Base-by-base conservation (phyloP, 1,140 invertebrate genomes). In the Heliconius melpomene region DNA sequence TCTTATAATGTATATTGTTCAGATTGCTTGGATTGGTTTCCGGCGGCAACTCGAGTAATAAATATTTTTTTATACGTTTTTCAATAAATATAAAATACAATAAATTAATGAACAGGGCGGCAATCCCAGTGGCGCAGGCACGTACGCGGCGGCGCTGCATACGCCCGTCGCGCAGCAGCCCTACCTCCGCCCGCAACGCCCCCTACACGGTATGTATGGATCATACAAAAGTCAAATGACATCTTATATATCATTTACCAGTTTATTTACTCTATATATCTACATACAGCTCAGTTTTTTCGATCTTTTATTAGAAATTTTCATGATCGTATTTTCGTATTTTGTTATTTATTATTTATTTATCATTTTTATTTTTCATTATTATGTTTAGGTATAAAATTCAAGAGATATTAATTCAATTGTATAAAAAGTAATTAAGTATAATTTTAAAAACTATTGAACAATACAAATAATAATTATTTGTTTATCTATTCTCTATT, bases 161-260 rank as follows among this genome's bases (percentile, higher is more conserved):
- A 94, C 95, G 85, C 93, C 95, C 72, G 89, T 94, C 80, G 87
- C 94, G 79, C 90, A 91, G 79, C 93, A 92, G 85, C 86, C 91
- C 74, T 91, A 92, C 89, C 94, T 85, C 81, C 91, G 93, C 73
- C 85, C 89, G 82, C 93, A 91, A 83, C 90, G 92, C 50, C 92
- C 93, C 50, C 93, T 90, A 46, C 87, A 91, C 83, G 91, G 91
- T 92, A 87, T 79, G 82, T 79, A 75, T 11, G n/a, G 54, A 23
- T 57, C 54, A 52, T 20, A 20, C 50, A 52, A 7, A 52, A 20
- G 18, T 20, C 50, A 52, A 18, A 52, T 52, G 6, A 52, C 50
- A 18, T 52, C 0, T 52, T 52, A 52, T 18, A 20, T 52, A 20
- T 52, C 50, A 52, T 20, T 52, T 46, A 46, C 40, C 13, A 46